Conservation (phyloP, 2,797 vertebrate genomes). For the Triplophysa yarkandensis region DNA sequence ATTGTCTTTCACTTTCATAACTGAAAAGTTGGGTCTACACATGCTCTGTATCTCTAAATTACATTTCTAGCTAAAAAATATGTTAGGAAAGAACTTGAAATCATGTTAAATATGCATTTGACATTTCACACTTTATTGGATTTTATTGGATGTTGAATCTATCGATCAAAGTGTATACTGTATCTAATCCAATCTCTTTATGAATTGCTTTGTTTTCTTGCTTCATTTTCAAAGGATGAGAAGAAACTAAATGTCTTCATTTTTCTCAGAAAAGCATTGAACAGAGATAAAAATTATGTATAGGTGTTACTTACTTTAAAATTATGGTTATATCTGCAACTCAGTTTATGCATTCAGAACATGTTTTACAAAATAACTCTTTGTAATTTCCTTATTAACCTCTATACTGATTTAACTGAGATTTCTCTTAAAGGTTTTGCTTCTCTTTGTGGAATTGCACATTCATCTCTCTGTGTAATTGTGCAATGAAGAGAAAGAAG, state of each 20-base stretch:
- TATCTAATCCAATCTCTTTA: constrained; percentile 8
- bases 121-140: constrained; percentile 26
- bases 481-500: not conserved
- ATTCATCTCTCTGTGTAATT: not conserved
- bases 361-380: no score
- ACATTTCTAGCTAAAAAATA: not conserved
- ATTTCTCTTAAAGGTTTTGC: not conserved
- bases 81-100: constrained; percentile 15
- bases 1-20: not conserved
- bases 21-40: not conserved
- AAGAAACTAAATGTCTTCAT: not conserved
- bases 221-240: no score
- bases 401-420: no score
- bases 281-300: not conserved
- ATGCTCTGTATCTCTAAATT: not conserved
- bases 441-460: not conserved
- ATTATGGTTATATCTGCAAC: no score
- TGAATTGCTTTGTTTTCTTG: constrained; percentile 20
- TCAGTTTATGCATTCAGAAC: no score
- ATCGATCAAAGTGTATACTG: constrained; percentile 23
- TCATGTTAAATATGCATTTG: constrained; percentile 31
- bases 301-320: no score
- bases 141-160: constrained; percentile 25
- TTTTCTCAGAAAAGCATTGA: not conserved
- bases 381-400: no score